Evolutionary conservation across 1,140 invertebrate genomes (phyloP).

Genomic region (Vollenhovia emeryi): DNA sequence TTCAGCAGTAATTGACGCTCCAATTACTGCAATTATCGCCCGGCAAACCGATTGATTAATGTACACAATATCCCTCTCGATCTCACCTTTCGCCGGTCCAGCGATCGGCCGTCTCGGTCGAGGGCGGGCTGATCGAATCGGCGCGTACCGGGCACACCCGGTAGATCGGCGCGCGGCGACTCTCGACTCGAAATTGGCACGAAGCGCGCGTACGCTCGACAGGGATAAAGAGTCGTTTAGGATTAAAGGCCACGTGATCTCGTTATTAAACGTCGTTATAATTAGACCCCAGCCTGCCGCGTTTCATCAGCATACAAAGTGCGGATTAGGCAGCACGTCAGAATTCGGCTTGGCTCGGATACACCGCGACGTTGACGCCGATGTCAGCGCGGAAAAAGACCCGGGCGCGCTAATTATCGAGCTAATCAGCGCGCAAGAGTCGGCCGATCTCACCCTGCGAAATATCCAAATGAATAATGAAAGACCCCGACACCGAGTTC

Average conservation of each 20-base stretch:
- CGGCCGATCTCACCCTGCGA: not conserved
- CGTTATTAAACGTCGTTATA: conserved; percentile 47
- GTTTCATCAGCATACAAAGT: not conserved
- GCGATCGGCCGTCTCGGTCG: too few relatives aligned
- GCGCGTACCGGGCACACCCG: conserved; percentile 39
- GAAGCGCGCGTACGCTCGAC: conserved; percentile 4
- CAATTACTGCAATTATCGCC: conserved; percentile 62
- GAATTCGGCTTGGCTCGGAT: not conserved
- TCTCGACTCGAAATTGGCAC: conserved; percentile 9
- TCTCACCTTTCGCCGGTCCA: conserved; percentile 58
- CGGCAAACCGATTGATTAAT: conserved; percentile 63
- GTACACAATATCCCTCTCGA: conserved; percentile 38
- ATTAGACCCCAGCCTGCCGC: conserved; percentile 7
- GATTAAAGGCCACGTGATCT: conserved; percentile 56
- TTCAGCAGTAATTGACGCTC: conserved; percentile 55
- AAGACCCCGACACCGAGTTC: not conserved
- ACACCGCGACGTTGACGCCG: not conserved
- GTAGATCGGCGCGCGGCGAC: conserved; percentile 35
- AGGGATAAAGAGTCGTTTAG: conserved; percentile 57
- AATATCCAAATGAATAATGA: not conserved
- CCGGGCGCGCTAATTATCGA: not conserved
- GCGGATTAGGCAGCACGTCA: not conserved
- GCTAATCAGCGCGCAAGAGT: not conserved
- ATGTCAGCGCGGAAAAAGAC: not conserved
- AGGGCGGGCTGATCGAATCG: too few relatives aligned